phyloP scores from a whole-genome alignment of 2,797 vertebrate species.

The Mormyrops boulengeri region DNA sequence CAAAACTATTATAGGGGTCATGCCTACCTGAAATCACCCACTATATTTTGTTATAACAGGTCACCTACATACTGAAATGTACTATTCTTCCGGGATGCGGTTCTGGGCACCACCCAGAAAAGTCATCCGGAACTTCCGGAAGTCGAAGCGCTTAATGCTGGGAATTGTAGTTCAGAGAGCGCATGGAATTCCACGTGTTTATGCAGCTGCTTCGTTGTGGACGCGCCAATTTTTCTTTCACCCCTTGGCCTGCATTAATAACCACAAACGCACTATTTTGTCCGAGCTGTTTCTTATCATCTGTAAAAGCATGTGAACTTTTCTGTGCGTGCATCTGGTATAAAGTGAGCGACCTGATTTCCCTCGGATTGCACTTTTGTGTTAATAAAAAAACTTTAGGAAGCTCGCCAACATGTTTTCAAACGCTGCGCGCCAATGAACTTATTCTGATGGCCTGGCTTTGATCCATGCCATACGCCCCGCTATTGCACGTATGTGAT shows the following conservation, averaged over 20 bases:
- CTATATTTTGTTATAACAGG: not conserved
- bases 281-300: not conserved
- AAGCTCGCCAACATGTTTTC: not conserved
- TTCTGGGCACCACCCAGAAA: constrained; percentile 29
- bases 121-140: constrained; percentile 10
- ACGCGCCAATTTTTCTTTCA: not conserved
- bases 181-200: not conserved
- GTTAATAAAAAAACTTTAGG: not conserved
- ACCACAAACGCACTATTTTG: not conserved
- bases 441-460: not conserved
- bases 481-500: not conserved
- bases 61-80: constrained; percentile 10
- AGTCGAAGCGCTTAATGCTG: not conserved
- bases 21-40: constrained; percentile 18
- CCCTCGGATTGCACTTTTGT: not conserved
- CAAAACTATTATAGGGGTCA: not conserved
- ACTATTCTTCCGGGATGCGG: constrained; percentile 34
- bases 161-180: constrained; percentile 13
- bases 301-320: not conserved
- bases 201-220: not conserved
- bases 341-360: not conserved
- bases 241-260: not conserved
- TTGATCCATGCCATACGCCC: not conserved
- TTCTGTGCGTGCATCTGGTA: not conserved
- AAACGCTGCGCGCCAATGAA: not conserved